Evolutionary conservation across 37 sponge, comb jelly and placozoan genomes (phyloP).

Genomic region (Agelas oroides): DNA sequence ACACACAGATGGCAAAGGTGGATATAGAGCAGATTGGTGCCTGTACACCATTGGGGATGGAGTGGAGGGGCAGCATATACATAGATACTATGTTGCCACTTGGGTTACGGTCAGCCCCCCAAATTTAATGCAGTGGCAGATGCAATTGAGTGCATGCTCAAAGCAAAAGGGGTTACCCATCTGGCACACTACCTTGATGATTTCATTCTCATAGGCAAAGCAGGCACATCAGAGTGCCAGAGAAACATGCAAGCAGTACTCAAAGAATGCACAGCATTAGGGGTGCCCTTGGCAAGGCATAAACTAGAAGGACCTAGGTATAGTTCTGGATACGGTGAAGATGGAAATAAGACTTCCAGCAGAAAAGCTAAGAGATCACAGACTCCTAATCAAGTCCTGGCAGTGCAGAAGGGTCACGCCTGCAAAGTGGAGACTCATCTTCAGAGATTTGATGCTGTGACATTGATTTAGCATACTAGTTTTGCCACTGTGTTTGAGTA

Average conservation of each 20-base stretch:
- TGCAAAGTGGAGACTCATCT: no score
- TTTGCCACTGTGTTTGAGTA: no score
- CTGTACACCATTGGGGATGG: constrained; percentile 43
- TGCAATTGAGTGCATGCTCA: neutral
- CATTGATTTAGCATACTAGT: no score
- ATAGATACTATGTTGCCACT: no score
- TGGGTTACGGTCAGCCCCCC: constrained; percentile 11
- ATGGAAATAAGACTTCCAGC: constrained; percentile 11
- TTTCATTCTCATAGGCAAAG: neutral
- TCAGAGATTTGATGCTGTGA: no score
- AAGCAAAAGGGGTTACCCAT: neutral
- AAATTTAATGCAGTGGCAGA: constrained; percentile 16
- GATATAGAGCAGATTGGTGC: constrained; percentile 38
- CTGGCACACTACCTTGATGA: constrained; percentile 11
- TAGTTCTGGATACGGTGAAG: neutral
- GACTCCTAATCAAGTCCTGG: neutral
- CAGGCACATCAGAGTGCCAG: neutral
- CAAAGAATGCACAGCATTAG: neutral
- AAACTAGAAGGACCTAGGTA: constrained; percentile 28
- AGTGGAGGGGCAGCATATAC: neutral
- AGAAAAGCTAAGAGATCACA: neutral
- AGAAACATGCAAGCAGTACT: neutral
- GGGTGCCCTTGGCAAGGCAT: constrained; percentile 2
- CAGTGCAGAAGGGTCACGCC: neutral
- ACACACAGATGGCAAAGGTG: constrained; percentile 15